Base-by-base conservation (phyloP, 2,888 invertebrate genomes). In the Coremacera marginata region DNA sequence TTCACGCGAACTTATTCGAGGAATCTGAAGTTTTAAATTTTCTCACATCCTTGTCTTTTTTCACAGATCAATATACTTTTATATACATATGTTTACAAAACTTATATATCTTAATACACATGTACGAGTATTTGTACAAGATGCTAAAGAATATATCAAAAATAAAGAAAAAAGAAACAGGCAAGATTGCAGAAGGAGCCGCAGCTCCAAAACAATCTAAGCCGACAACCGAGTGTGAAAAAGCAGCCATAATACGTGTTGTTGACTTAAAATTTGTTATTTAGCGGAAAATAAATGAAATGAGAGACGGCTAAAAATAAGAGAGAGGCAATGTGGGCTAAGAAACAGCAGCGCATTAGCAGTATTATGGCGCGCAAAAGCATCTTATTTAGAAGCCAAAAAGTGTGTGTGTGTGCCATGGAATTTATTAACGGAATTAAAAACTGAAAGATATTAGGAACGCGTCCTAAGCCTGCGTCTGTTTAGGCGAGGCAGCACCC, bases 241-340 rank as follows among this genome's bases (percentile, higher is more conserved):
- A 77, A 75, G 79, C 75, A 73, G 71, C 71, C 71, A 60, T 57
- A 75, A 44, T 68, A 62, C 70, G 75, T 79, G 77, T 70, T 79
- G 75, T 79, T 77, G 79, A 77, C 72, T 77, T 63, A 60, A 79
- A 77, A 74, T 76, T 78, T 70, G 76, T 78, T 73, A 78, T 78
- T 78, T 78, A 65, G 72, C 60, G 22, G 22, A 55, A 72, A 55
- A 73, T 72, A 76, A 78, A 78, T 72, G 76, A 49, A 51, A 65
- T 49, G 55, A 75, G 52, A 70, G 63, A 37, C n/a, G 44, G 55
- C 11, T 4, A 68, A 25, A 25, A 44, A 11, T 14, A 67, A 3
- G 25, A 9, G n/a, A 25, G 25, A 25, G 11, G 25, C 22, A 60
- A n/a, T 14, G 22, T 14, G 14, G 25, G 5, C 60, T 9, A 60